These are phyloP conservation scores for Psittacara wagleri DNA, from an alignment of 2,113 vertebrate genomes.

Conservation along the genomic window DNA sequence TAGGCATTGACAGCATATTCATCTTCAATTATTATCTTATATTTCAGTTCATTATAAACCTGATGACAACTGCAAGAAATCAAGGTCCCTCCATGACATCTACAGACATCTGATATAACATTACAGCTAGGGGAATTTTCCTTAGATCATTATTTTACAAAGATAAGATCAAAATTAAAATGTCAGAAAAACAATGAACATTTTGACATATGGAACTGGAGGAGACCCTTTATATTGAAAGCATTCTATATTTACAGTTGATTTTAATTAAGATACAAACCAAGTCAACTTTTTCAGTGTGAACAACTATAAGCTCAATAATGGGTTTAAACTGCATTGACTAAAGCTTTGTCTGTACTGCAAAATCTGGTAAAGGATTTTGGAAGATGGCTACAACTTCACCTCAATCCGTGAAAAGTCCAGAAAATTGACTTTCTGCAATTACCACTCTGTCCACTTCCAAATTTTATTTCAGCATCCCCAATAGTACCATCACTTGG, in stretches of 20 bases:
- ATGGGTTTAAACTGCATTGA: background rate
- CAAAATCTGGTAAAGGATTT: background rate
- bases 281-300: background rate
- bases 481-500: background rate
- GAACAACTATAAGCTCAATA: background rate
- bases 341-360: background rate
- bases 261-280: background rate
- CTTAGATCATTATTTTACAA: background rate
- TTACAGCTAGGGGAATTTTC: background rate
- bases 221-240: background rate
- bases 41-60: background rate
- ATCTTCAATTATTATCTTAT: background rate
- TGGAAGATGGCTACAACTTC: background rate
- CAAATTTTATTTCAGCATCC: background rate
- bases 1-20: background rate
- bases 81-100: background rate
- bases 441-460: background rate
- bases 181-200: background rate
- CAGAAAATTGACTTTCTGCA: background rate
- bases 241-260: background rate
- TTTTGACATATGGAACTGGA: background rate
- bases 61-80: background rate
- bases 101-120: background rate
- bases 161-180: background rate
- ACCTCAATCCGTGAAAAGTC: background rate